Conservation (phyloP, 2,113 vertebrate genomes). For the Amphiprion percula region DNA sequence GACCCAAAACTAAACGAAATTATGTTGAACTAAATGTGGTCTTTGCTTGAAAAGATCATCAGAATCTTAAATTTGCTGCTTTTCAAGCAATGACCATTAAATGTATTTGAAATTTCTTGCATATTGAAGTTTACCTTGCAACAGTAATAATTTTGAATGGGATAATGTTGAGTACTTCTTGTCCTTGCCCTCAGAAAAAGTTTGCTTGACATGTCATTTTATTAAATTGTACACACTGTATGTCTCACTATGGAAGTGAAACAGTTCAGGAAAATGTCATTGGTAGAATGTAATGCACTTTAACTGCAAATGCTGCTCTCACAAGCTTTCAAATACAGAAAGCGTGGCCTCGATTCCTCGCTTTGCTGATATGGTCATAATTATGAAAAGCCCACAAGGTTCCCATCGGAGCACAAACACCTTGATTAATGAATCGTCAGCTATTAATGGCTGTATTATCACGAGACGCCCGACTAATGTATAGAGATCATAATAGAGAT, state of each 20-base stretch:
- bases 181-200: background rate
- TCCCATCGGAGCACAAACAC: conserved; percentile 65
- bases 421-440: conserved; percentile 71
- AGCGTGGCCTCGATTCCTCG: conserved; percentile 45
- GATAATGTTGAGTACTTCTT: background rate
- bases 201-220: background rate
- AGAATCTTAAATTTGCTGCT: background rate
- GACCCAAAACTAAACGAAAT: conserved; percentile 8
- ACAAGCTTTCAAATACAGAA: conserved; percentile 24
- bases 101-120: too few species aligned
- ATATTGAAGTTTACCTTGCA: too few species aligned
- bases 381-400: conserved; percentile 64
- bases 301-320: conserved; percentile 10
- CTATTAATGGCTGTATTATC: conserved; percentile 60
- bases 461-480: conserved; percentile 40
- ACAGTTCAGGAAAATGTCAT: background rate
- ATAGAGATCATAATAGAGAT: conserved; percentile 49
- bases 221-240: background rate
- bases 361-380: conserved; percentile 55
- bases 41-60: background rate
- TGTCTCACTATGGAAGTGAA: background rate
- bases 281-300: background rate
- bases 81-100: conserved; percentile 1
- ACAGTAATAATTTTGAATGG: background rate
- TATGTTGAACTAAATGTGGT: background rate